phyloP scores from a whole-genome alignment of 2,888 invertebrate species.

The Coelogynopora nodosa region DNA sequence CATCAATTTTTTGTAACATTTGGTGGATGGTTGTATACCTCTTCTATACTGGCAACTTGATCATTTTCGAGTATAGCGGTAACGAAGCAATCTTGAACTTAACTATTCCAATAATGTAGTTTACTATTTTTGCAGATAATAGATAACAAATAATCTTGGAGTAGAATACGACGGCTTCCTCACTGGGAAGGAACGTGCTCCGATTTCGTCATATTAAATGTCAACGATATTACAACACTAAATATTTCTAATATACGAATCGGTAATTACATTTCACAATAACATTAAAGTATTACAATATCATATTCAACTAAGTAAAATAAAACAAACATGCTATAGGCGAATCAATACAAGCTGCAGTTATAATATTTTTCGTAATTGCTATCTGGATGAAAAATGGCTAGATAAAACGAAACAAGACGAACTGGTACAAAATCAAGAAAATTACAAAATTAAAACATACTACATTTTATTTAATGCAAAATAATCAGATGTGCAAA shows the following conservation, averaged over 20 bases:
- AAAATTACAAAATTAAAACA: neutral
- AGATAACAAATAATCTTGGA: neutral
- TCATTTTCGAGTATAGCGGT: neutral
- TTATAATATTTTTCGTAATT: neutral
- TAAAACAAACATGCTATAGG: neutral
- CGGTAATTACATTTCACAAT: neutral
- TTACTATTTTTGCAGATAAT: neutral
- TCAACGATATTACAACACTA: neutral
- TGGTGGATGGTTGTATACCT: neutral
- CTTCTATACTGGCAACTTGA: neutral
- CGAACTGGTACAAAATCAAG: neutral
- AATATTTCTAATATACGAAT: neutral
- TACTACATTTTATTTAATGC: too few relatives aligned
- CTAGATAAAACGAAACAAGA: neutral
- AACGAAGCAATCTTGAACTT: neutral
- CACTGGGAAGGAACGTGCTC: neutral
- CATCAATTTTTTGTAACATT: too few relatives aligned
- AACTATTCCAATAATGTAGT: neutral
- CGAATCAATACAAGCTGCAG: neutral
- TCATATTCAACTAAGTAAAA: neutral
- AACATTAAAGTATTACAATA: too few relatives aligned
- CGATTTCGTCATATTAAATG: neutral
- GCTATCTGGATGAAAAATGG: neutral
- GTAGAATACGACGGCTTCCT: neutral
- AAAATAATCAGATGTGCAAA: too few relatives aligned